Evolutionary conservation across 2,888 invertebrate genomes (phyloP), one percentile per base, ranked within the genome.

Genomic region (Sinodicranocentrus sp.): DNA sequence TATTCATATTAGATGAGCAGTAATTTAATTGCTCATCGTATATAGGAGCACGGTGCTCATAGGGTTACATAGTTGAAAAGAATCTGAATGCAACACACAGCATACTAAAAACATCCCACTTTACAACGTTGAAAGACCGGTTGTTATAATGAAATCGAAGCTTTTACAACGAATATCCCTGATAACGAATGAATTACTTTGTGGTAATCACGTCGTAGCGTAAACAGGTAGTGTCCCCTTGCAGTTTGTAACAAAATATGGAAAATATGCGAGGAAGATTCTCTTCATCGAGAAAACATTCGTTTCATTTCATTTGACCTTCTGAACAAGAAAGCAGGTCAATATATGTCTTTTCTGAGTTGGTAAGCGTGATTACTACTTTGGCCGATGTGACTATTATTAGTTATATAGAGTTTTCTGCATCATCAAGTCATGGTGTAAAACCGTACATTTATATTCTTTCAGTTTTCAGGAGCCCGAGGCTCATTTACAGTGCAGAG

Each of bases 291-390:
- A 44, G 68, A 59, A 67, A 78, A 78, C 79, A 61, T 26, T 28
- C 82, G 59, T 75, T 82, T 82, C 59, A 59, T 73, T 80, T 57
- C 80, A 73, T 57, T 82, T 82, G 75, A 82, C 82, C 82, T 82
- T 82, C 68, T 65, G 39, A 15, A 28, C 21, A 59, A 75, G 82
- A 82, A 82, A 75, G 82, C 82, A 26, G 82, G 82, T 75, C 82
- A 82, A 75, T 54, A 71, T n/a, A 10, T 10, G 59, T 67, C 67
- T 75, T 28, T 28, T 75, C 44, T 33, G 52, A 25, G 57, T 72
- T n/a, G 54, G 70, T 72, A 26, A 70, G 48, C 26, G 26, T 70
- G 8, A 52, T 17, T 3, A 52, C 19, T 44, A 13, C 52, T 2
- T 17, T 54, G 52, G 33, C 52, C 17, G 48, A 13, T 23, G 26